Evolutionary conservation across 2,797 vertebrate species (phyloP).

Genomic region (Artibeus jamaicensis): DNA sequence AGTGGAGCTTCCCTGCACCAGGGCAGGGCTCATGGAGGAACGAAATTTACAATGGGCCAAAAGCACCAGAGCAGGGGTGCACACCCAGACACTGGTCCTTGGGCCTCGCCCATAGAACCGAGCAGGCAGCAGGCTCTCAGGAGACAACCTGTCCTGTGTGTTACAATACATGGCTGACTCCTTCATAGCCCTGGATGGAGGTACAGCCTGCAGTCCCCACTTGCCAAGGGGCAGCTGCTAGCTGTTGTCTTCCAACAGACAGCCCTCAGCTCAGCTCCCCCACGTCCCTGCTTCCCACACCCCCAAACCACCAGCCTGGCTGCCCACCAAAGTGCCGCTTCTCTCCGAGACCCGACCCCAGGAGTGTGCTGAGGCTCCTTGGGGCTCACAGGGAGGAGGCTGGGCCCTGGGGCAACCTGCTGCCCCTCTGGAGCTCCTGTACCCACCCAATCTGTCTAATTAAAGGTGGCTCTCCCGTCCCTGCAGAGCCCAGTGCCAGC

Average conservation of each 20-base stretch:
- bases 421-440: background rate
- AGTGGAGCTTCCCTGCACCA: background rate
- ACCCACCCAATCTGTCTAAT: too few relatives aligned
- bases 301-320: background rate
- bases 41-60: background rate
- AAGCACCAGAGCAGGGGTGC: background rate
- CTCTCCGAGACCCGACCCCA: background rate
- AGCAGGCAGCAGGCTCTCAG: background rate
- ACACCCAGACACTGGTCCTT: background rate
- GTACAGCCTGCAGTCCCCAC: background rate
- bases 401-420: background rate
- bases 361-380: background rate
- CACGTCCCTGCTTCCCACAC: accelerated
- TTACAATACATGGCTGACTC: background rate
- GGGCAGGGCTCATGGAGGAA: background rate
- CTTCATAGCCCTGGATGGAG: background rate
- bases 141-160: background rate
- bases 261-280: background rate
- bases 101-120: background rate
- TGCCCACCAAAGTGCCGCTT: background rate
- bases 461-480: background rate
- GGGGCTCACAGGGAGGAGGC: background rate
- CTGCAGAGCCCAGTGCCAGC: background rate
- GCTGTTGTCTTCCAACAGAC: background rate
- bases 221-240: background rate